Conservation (phyloP, 2,888 invertebrate species). For the Pandemis corylana region DNA sequence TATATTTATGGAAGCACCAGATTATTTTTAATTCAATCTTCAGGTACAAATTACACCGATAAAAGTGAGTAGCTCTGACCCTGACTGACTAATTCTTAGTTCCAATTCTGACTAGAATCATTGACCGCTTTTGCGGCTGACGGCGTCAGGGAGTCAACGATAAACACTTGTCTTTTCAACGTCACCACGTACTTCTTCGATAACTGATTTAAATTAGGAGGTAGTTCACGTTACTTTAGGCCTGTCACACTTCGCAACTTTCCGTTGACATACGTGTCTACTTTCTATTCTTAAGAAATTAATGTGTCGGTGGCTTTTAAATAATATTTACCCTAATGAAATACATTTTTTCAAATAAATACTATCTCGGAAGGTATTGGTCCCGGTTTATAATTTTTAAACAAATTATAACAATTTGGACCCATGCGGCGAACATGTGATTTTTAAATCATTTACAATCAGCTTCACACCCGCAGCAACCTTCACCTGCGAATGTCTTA, state of each 20-base stretch:
- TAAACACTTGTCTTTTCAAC: slow-evolving; percentile 56
- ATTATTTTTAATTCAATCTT: slow-evolving; percentile 26
- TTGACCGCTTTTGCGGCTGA: slow-evolving; percentile 59
- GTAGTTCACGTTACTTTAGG: slow-evolving; percentile 72
- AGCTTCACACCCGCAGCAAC: slow-evolving; percentile 69
- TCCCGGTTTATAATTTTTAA: slow-evolving; percentile 86
- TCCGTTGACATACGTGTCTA: slow-evolving; percentile 78
- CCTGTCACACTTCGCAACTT: slow-evolving; percentile 79
- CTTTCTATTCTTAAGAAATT: slow-evolving; percentile 84
- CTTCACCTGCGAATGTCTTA: slow-evolving; percentile 68
- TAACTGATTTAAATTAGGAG: slow-evolving; percentile 81
- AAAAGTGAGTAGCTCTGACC: slow-evolving; percentile 36
- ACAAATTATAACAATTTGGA: slow-evolving; percentile 85
- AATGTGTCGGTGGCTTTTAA: slow-evolving; percentile 85
- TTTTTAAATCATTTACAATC: slow-evolving; percentile 69
- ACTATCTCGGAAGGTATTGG: slow-evolving; percentile 85
- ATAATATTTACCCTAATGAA: slow-evolving; percentile 83
- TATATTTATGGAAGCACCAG: slow-evolving; percentile 39
- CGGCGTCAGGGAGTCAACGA: slow-evolving; percentile 61
- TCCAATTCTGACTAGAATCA: slow-evolving; percentile 82
- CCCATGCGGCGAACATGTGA: slow-evolving; percentile 80
- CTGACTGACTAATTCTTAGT: slow-evolving; percentile 60
- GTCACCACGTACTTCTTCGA: slow-evolving; percentile 71
- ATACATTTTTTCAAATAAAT: slow-evolving; percentile 84
- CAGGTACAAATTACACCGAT: slow-evolving; percentile 23